Conservation (phyloP, 2,113 vertebrate species). For the Rhinolophus sinicus region DNA sequence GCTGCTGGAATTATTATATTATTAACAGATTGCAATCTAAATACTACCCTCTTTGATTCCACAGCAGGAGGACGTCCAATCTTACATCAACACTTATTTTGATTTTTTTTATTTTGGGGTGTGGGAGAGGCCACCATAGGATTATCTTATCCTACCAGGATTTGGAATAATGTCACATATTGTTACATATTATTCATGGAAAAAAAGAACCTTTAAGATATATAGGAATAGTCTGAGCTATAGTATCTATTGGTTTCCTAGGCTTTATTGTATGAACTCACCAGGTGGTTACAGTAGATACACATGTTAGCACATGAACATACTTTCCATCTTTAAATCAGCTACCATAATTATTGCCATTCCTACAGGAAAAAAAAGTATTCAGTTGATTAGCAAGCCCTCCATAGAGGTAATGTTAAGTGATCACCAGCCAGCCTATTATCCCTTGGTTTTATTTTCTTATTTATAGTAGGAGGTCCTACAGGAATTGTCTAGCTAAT, state of each 20-base stretch:
- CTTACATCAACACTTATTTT: not conserved
- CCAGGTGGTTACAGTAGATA: not conserved
- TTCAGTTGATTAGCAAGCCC: too few relatives aligned
- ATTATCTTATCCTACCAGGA: not conserved
- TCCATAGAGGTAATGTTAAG: not conserved
- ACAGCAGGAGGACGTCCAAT: not conserved
- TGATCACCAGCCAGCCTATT: not conserved
- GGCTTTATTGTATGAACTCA: not conserved
- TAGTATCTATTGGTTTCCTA: not conserved
- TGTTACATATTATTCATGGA: not conserved
- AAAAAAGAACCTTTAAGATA: not conserved
- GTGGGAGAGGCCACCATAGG: too few relatives aligned
- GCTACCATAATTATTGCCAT: not conserved
- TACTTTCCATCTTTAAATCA: not conserved
- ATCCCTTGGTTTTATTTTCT: not conserved
- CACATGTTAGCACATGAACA: not conserved
- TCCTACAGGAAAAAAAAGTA: not conserved
- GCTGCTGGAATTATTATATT: accelerated
- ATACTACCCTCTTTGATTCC: accelerated
- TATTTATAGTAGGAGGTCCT: not conserved
- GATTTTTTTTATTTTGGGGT: not conserved
- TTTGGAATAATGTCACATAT: not conserved
- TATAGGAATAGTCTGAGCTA: not conserved
- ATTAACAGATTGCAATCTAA: not conserved
- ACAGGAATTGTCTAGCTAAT: not conserved